Evolutionary conservation across 2,113 vertebrate genomes (phyloP), one percentile per base, ranked within the genome.

Genomic region (Daphoenositta chrysoptera): DNA sequence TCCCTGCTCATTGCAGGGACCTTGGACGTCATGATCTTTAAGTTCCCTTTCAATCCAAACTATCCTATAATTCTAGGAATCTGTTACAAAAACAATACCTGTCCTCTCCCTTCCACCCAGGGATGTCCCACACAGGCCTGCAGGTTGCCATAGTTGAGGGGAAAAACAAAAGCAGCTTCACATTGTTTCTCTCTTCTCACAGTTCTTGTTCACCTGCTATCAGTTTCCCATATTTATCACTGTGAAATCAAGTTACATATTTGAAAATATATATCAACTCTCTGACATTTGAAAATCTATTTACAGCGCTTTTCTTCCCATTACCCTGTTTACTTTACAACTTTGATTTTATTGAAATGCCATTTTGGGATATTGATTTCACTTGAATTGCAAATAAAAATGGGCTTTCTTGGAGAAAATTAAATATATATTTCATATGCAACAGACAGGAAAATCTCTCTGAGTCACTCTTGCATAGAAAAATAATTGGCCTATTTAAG

Each of bases 281-380:
- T 37, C 63, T 88, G 87, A 63, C 84, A 76, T 77, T 73, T 89
- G 39, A 87, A 95, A 92, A 94, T 73, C 70, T 66, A 19, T 79
- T 79, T 54, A 51, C 30, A 56, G 63, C 0, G 0, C 42, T 83
- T 91, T 54, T 83, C 79, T 90, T 90, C 71, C 68, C 68, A 78
- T 93, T 94, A 80, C 21, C 11, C 28, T 66, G 51, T 93, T 95
- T 92, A 83, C 50, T 85, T 95, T 84, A 85, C 54, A 91, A 69
- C 68, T 33, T 54, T 76, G 68, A 77, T 80, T 89, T 95, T 89
- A 86, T 33, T 87, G 66, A 94, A 95, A 79, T 85, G 78, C 6
- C 87, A 90, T 66, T 91, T 93, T 45, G 44, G 71, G 91, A 94
- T 88, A 97, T 58, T 50, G 82, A 87, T 91, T 90, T 91, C 57